Conservation (phyloP, 1,140 invertebrate genomes). For the Drosophila miranda region DNA sequence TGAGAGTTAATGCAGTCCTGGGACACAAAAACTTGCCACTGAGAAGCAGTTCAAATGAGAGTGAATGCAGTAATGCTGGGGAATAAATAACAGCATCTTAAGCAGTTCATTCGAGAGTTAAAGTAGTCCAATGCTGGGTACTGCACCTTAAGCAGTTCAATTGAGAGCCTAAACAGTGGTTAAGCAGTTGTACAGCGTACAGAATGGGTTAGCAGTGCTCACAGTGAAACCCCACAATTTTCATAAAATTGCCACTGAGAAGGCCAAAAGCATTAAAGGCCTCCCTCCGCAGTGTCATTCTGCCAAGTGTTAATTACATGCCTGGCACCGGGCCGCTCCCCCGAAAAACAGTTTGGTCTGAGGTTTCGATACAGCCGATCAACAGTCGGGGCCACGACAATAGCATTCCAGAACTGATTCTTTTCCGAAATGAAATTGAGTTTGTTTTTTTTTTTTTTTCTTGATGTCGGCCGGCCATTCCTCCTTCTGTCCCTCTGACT, state of each 20-base stretch:
- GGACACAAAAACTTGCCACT: no score
- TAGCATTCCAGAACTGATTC: constrained; percentile 23
- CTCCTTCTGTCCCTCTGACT: constrained; percentile 24
- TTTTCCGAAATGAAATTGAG: constrained; percentile 30
- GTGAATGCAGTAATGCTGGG: no score
- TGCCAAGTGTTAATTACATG: constrained; percentile 79
- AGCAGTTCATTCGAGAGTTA: no score
- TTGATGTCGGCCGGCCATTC: constrained; percentile 5
- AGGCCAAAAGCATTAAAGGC: constrained; percentile 51
- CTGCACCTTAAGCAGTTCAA: no score
- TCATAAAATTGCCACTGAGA: constrained; percentile 10
- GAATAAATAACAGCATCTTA: no score
- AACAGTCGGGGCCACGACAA: constrained; percentile 47
- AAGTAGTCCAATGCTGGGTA: no score
- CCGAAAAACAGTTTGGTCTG: constrained; percentile 9
- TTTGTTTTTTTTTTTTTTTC: background rate
- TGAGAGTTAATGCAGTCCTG: no score
- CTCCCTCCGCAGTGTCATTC: constrained; percentile 56
- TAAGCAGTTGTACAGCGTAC: no score
- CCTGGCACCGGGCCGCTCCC: constrained; percentile 57
- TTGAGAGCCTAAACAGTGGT: no score
- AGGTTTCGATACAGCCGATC: background rate
- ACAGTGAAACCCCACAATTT: constrained; percentile 1
- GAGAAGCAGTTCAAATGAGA: constrained; percentile 15
- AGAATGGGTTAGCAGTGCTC: no score